Percentiles rank a stretch among this genome's conserved stretches.
These are phyloP conservation scores for Upupa epops DNA, from an alignment of 2,113 vertebrate genomes.

Conservation along the genomic window DNA sequence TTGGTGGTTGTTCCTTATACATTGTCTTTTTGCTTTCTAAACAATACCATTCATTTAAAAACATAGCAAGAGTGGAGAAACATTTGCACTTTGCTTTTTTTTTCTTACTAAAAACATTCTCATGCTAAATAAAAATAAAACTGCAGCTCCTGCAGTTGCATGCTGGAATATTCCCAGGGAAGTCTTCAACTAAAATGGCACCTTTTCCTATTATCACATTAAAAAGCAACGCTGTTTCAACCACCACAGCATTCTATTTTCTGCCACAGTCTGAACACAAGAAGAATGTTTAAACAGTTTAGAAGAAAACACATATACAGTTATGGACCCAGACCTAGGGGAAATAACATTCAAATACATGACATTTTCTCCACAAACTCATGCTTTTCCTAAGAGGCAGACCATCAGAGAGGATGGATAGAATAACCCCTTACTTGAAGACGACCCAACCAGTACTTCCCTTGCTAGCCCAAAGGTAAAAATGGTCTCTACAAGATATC, in stretches of 20 bases:
- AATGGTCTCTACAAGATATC: neutral
- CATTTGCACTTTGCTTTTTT: neutral
- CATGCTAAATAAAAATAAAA: neutral
- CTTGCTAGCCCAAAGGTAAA: neutral
- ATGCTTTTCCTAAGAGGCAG: neutral
- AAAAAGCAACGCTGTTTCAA: neutral
- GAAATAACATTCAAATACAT: neutral
- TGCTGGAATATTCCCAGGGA: neutral
- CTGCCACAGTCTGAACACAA: neutral
- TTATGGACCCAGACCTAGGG: neutral
- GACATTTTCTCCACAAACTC: neutral
- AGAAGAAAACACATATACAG: neutral
- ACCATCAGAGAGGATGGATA: neutral
- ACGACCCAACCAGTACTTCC: neutral
- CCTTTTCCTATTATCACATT: neutral
- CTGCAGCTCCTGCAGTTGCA: neutral
- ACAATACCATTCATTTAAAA: neutral
- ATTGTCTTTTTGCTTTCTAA: neutral
- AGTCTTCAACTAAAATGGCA: neutral
- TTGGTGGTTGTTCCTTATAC: too few relatives aligned
- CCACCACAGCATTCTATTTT: neutral
- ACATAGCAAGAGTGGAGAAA: neutral
- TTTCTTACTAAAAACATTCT: neutral
- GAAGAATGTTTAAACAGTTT: neutral
- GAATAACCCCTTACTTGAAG: neutral